Evolutionary conservation across 2,797 vertebrate genomes (phyloP).

Genomic region (Acrossocheilus wenchowensis): DNA sequence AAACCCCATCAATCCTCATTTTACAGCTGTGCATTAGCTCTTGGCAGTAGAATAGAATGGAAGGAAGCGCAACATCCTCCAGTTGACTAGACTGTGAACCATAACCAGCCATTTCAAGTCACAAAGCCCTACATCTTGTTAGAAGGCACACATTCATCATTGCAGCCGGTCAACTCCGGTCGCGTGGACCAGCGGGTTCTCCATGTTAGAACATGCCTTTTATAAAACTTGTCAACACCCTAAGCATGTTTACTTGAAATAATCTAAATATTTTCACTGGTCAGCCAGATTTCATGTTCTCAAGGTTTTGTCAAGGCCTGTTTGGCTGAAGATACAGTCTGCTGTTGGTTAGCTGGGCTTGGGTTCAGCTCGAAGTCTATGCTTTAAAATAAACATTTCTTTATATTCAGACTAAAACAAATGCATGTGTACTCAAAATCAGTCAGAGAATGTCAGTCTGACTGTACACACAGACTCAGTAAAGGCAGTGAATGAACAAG

Average conservation of each 20-base stretch:
- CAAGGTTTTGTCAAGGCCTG: constrained; percentile 1
- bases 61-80: constrained; percentile 8
- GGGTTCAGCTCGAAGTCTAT: neutral
- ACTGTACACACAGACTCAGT: neutral
- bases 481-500: neutral
- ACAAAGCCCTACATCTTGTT: neutral
- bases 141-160: neutral
- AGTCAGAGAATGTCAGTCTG: constrained; percentile 1
- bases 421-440: neutral
- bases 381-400: constrained; percentile 1
- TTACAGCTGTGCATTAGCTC: neutral
- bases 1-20: neutral
- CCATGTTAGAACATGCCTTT: neutral
- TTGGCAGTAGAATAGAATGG: neutral
- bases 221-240: constrained; percentile 24
- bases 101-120: neutral
- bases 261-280: constrained; percentile 42
- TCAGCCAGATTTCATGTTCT: neutral
- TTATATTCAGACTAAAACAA: constrained; percentile 3
- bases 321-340: constrained; percentile 9
- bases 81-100: neutral
- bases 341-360: constrained; percentile 1
- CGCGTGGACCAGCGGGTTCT: neutral
- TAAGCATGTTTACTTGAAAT: constrained; percentile 9
- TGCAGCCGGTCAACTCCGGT: neutral